These are phyloP conservation scores for Amaurobius ferox DNA, from an alignment of 2,888 invertebrate species.

Conservation along the genomic window DNA sequence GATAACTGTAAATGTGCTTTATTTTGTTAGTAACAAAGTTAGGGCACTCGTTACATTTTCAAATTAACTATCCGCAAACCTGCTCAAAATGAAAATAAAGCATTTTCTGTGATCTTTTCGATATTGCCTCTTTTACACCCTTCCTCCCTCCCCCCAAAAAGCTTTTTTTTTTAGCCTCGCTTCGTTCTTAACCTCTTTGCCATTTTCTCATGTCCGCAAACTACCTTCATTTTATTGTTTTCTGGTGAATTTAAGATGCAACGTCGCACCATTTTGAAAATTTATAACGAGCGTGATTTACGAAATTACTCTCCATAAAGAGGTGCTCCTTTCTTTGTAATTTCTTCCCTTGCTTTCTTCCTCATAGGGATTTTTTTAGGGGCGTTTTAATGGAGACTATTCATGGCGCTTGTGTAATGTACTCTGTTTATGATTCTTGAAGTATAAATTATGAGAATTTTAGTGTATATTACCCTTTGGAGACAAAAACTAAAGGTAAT, in stretches of 20 bases:
- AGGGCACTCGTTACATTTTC: no score
- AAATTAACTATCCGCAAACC: no score
- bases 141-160: no score
- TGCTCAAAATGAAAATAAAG: no score
- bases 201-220: neutral
- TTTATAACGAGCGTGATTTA: constrained; percentile 5
- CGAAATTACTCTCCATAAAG: neutral
- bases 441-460: neutral
- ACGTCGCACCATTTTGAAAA: neutral
- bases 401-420: neutral
- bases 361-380: neutral
- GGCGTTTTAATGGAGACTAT: neutral
- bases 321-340: neutral
- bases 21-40: no score
- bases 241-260: neutral
- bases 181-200: no score
- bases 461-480: no score
- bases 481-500: neutral
- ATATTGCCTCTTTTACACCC: no score
- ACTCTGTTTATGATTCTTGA: neutral
- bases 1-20: no score
- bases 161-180: no score
- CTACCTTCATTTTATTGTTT: constrained; percentile 6
- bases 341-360: neutral
- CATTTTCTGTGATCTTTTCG: no score